Evolutionary conservation across 1,140 invertebrate genomes (phyloP).

Genomic region (Orchestia grillus): DNA sequence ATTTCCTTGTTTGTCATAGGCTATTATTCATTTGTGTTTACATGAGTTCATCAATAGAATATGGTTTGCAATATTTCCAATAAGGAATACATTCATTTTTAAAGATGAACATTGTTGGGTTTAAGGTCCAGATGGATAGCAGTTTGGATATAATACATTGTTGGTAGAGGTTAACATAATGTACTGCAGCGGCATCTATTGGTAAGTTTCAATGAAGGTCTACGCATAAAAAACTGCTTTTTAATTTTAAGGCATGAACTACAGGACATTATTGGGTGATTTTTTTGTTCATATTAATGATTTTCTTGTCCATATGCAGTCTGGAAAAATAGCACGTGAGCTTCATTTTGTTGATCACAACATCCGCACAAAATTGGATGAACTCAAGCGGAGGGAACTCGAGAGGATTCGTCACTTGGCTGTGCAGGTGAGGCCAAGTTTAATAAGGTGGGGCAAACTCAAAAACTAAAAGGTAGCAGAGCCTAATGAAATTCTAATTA

Average conservation of each 20-base stretch:
- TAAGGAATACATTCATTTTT: too few species aligned
- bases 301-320: conserved; percentile 73
- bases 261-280: not conserved
- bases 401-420: conserved; percentile 81
- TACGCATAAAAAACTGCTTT: not conserved
- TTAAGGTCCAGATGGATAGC: too few species aligned
- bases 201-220: not conserved
- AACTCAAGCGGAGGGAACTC: conserved; percentile 92
- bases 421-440: conserved; percentile 75
- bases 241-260: not conserved
- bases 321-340: conserved; percentile 91
- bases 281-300: not conserved
- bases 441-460: not conserved
- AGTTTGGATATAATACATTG: too few species aligned
- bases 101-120: too few species aligned
- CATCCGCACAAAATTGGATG: conserved; percentile 89
- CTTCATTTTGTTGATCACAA: conserved; percentile 90
- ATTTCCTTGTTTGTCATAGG: too few species aligned
- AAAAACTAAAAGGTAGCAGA: not conserved
- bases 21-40: too few species aligned
- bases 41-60: too few species aligned
- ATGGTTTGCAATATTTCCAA: too few species aligned
- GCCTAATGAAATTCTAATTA: not conserved
- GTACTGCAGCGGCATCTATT: not conserved
- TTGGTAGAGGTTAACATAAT: too few species aligned